These are phyloP conservation scores for Coendou prehensilis DNA, from an alignment of 2,797 vertebrate genomes.

Conservation along the genomic window DNA sequence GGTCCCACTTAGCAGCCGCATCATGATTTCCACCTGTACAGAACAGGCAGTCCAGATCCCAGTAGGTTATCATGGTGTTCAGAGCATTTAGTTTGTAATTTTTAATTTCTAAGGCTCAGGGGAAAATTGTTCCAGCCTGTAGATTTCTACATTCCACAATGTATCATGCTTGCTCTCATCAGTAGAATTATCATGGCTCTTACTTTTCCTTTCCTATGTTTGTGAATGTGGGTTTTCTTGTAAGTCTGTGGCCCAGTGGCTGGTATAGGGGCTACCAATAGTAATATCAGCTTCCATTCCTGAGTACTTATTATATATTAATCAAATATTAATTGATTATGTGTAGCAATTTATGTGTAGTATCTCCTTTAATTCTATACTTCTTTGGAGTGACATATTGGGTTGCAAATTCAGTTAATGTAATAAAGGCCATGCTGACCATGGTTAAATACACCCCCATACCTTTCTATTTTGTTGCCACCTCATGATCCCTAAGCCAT, in stretches of 20 bases:
- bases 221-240: not conserved
- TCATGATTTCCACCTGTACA: constrained; percentile 70
- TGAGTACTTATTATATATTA: not conserved
- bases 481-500: not conserved
- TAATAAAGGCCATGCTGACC: not conserved
- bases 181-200: not conserved
- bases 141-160: not conserved
- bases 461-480: not conserved
- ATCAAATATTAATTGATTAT: not conserved
- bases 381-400: not conserved
- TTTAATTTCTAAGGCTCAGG: constrained; percentile 59
- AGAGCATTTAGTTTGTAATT: constrained; percentile 7
- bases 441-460: not conserved
- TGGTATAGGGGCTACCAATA: not conserved
- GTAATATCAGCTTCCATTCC: not conserved
- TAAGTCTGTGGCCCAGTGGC: not conserved
- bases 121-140: not conserved
- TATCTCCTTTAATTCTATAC: not conserved
- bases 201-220: not conserved
- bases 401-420: not conserved
- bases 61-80: not conserved
- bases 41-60: constrained; percentile 33
- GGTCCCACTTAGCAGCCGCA: constrained; percentile 67
- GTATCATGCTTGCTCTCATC: not conserved
- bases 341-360: not conserved